Evolutionary conservation across 2,888 invertebrate genomes (phyloP), one percentile per base, ranked within the genome.

Genomic region (Drosophila silvestris): DNA sequence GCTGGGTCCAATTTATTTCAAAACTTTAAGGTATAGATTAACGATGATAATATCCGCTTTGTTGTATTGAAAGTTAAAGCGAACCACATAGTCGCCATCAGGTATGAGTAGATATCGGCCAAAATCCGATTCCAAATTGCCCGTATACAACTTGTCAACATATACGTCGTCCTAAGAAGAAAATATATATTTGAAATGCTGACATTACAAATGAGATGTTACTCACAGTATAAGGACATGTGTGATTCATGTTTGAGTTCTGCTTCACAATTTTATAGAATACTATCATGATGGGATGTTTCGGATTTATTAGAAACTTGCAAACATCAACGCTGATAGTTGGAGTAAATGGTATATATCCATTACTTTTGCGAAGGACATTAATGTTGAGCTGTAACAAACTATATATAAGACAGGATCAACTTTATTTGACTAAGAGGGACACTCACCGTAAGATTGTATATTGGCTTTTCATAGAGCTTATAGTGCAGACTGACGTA

Each of bases 251-350:
- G 30, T 44, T 58, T 14, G n/a, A 22, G 4, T 12, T 1, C 30
- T 5, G 0, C 41, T 58, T 41, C 0, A 19, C 0, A 2, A 22
- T 19, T 0, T 6, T 44, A 6, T 10, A 58, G 3, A 58, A 26
- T 12, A 7, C 0, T 19, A 1, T 0, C 1, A 9, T 0, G 4
- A 44, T 3, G 16, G 4, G 16, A 10, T 32, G 12, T 3, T 5
- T 28, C 0, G 5, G 57, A 30, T 30, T 26, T 19, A 0, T 10
- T 0, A 54, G 26, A 54, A 19, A 54, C 7, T 26, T 19, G 19
- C 54, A 56, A 9, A 0, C 0, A 56, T 56, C 26, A 26, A 56
- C 1, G 0, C 0, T 12, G 0, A 56, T 0, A 37, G 4, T 19
- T 10, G 26, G 3, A 6, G 1, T 1, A 19, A 56, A 19, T 37